Percentiles rank a stretch among this genome's conserved stretches.
Evolutionary conservation across 2,888 invertebrate genomes (phyloP).

Genomic region (Schrankia costaestrigalis): DNA sequence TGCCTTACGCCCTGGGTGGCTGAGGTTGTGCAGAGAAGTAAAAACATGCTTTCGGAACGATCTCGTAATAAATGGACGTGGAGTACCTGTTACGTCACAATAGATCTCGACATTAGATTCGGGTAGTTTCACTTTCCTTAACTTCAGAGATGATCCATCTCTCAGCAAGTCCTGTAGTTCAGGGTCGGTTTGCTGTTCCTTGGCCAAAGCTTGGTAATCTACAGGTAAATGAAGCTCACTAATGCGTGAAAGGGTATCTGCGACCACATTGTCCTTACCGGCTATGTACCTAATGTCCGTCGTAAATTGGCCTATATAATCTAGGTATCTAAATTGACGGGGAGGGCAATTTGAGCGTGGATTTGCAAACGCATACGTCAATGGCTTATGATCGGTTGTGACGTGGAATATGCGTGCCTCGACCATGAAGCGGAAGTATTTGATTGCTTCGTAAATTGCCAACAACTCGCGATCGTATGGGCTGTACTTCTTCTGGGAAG

Average conservation of each 20-base stretch:
- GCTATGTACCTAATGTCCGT: not conserved
- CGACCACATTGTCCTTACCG: not conserved
- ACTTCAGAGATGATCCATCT: not conserved
- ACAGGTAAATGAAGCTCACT: not conserved
- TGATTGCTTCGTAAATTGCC: slow-evolving; percentile 45
- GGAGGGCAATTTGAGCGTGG: not conserved
- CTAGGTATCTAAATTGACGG: not conserved
- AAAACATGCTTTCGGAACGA: slow-evolving; percentile 3
- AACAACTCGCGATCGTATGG: slow-evolving; percentile 51
- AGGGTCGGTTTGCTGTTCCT: not conserved
- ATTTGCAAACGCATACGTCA: not conserved
- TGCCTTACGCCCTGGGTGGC: slow-evolving; percentile 6
- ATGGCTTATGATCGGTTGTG: not conserved
- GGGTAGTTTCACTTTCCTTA: not conserved
- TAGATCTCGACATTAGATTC: not conserved
- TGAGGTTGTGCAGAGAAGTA: not conserved
- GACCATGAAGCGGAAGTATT: slow-evolving; percentile 32
- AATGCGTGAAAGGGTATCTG: not conserved
- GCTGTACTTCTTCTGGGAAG: slow-evolving; percentile 40
- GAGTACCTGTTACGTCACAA: not conserved
- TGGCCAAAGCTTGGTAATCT: not conserved
- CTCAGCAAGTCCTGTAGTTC: not conserved
- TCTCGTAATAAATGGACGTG: not conserved
- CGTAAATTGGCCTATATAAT: not conserved
- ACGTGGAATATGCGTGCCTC: not conserved